Conservation (phyloP, 2,113 vertebrate genomes). For the Pampusana beccarii region DNA sequence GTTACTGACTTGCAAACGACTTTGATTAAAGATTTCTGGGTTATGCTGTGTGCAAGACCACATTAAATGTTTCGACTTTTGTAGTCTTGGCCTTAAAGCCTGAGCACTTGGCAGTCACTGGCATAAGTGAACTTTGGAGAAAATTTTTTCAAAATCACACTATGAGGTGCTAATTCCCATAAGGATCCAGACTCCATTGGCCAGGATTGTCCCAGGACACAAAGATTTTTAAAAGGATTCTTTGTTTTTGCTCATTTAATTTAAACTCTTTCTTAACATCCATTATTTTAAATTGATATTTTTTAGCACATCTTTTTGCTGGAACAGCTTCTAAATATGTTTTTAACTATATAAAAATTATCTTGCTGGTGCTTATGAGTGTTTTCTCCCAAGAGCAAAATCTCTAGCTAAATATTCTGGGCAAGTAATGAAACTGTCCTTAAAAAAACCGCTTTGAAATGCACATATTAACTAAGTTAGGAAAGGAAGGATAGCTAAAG, state of each 20-base stretch:
- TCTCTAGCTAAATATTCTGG: constrained; percentile 8
- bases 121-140: not conserved
- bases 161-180: not conserved
- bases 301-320: not conserved
- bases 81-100: not conserved
- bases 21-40: not conserved
- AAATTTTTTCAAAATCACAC: not conserved
- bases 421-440: not conserved
- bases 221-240: not conserved
- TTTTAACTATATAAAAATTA: not conserved
- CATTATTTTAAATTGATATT: not conserved
- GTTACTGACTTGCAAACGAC: not conserved
- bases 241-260: not conserved
- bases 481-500: not conserved
- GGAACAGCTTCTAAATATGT: not conserved
- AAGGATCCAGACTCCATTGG: not conserved
- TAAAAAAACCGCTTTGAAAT: not conserved
- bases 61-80: not conserved
- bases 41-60: not conserved
- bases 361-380: not conserved
- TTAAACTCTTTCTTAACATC: not conserved
- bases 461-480: not conserved
- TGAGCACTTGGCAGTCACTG: not conserved
- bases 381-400: constrained; percentile 13
- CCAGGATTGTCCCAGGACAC: not conserved